Percentiles rank a stretch among this genome's conserved stretches.
These are phyloP conservation scores for Anas georgica DNA, from an alignment of 2,797 vertebrate genomes.

Conservation along the genomic window DNA sequence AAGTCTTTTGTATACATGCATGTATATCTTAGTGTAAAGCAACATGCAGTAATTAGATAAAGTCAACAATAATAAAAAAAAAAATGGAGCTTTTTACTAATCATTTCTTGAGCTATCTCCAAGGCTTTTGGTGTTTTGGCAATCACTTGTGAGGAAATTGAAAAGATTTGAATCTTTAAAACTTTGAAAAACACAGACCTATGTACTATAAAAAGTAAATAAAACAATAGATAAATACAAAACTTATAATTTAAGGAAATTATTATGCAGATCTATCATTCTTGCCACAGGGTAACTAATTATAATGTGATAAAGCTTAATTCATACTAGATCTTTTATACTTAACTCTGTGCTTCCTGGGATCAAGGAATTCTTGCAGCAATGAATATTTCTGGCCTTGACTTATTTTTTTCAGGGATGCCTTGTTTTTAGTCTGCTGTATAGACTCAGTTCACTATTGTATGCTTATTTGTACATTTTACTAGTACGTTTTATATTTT, in stretches of 20 bases:
- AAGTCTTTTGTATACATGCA: background rate
- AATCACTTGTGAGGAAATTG: constrained; percentile 4
- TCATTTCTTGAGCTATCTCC: background rate
- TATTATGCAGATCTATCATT: background rate
- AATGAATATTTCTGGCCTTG: background rate
- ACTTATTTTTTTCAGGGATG: background rate
- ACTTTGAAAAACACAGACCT: background rate
- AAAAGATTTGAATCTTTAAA: background rate
- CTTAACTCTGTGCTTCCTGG: background rate
- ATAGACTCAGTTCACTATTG: background rate
- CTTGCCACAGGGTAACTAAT: background rate
- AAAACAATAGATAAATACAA: background rate
- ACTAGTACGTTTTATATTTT: background rate
- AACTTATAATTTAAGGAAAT: background rate
- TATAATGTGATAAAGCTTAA: background rate
- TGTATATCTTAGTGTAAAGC: background rate
- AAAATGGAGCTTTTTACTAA: constrained; percentile 15
- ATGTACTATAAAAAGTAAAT: background rate
- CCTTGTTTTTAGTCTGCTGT: background rate
- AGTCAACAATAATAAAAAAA: background rate
- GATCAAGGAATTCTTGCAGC: background rate
- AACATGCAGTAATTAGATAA: constrained; percentile 8
- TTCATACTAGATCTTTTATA: background rate
- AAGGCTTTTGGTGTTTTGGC: background rate
- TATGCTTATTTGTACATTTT: background rate